Percentiles rank a stretch among this genome's conserved stretches.
These are phyloP conservation scores for Agrochola litura DNA, from an alignment of 2,888 invertebrate genomes.

Conservation along the genomic window DNA sequence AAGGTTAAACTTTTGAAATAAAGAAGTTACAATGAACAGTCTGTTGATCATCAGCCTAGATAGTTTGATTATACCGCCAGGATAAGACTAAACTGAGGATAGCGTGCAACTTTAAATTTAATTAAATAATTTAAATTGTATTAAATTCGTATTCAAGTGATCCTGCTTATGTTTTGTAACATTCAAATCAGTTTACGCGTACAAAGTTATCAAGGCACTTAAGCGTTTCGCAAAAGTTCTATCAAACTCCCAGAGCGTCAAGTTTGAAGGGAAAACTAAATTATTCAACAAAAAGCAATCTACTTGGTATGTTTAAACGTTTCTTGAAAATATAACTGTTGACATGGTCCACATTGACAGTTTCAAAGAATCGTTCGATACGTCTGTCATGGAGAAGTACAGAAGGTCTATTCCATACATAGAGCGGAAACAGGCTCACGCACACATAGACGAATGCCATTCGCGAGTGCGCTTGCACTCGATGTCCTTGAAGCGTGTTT, in stretches of 20 bases:
- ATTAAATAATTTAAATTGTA: too few species aligned
- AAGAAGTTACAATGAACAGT: neutral
- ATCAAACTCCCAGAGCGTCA: conserved; percentile 28
- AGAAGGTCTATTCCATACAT: conserved; percentile 6
- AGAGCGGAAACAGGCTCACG: neutral
- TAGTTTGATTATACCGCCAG: neutral
- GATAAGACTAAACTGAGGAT: neutral
- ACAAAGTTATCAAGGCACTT: conserved; percentile 47
- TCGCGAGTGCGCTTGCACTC: neutral
- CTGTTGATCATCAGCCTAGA: neutral
- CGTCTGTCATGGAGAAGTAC: neutral
- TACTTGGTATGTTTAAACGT: conserved; percentile 64
- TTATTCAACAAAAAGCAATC: conserved; percentile 62
- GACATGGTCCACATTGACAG: conserved; percentile 71
- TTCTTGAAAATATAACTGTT: conserved; percentile 71
- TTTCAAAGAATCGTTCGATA: conserved; percentile 68
- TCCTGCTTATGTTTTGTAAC: conserved; percentile 20
- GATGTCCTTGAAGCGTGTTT: neutral
- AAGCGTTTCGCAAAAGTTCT: conserved; percentile 37
- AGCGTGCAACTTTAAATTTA: neutral
- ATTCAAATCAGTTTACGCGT: conserved; percentile 39
- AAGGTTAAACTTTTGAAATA: neutral
- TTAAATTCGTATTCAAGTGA: conserved; percentile 19
- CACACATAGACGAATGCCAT: neutral
- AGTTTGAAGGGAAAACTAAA: conserved; percentile 44